Base-by-base conservation (phyloP, 2,888 invertebrate species). In the Rosalia funebris region DNA sequence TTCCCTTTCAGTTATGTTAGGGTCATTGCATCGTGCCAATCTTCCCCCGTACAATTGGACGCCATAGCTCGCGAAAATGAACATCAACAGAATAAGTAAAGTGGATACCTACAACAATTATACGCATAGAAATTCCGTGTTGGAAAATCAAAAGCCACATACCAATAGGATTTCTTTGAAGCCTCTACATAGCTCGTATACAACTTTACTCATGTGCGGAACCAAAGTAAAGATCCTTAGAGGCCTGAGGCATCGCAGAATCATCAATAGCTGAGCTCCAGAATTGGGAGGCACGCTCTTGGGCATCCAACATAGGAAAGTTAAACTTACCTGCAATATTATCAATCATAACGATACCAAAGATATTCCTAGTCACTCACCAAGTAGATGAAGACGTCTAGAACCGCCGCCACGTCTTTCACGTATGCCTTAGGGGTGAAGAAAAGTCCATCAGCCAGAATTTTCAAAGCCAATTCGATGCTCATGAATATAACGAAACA, bases 391-490 rank as follows among this genome's bases (percentile, higher is more conserved):
- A 98, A 98, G 7, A 99, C 92, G 80, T 99, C 99, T 70, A 99
- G 84, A 10, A 96, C 90, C 0, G 98, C 97, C 14, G 98, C 97
- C 14, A 97, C 95, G 80, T 99, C 99, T 83, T 97, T 94, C 36
- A 99, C 91, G 71, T 98, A 94, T 0, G 99, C 99, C 82, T 98
- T 98, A 0, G 99, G 99, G 0, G 99, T 99, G 79, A 99, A 99
- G 79, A 99, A 95, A 32, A 99, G 84, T 0, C 99, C 99, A 81
- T 99, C 96, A 0, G 99, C 98, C 54, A 98, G 83, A 62, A 98
- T 95, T 84, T 99, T 99, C 50, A 99, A 82, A 0, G 92, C 90
- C 76, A 99, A 83, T 82, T 99, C 99, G 31, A 98, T 85, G 72
- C 97, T 97, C 99, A 99, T 99, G 73, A 95, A 95, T 50, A 98